A percentile compares a stretch with the other conserved stretches of the same genome.
phyloP scores from a whole-genome alignment of 2,113 vertebrate genomes.

The Aleadryas rufinucha region DNA sequence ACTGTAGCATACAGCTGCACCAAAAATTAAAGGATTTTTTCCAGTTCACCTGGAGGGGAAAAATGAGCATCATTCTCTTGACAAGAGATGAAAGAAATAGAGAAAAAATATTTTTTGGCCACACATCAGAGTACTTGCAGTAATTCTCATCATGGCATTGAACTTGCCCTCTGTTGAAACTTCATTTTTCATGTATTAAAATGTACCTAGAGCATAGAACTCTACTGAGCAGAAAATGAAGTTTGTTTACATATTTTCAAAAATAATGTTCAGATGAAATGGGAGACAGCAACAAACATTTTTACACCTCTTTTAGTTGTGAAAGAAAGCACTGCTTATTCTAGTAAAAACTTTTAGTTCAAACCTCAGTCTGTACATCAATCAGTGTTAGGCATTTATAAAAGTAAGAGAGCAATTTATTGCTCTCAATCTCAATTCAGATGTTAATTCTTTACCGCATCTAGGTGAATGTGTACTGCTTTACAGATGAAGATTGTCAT shows the following conservation, averaged over 20 bases:
- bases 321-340: background rate
- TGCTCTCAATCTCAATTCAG: too few relatives aligned
- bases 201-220: background rate
- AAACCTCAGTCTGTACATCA: background rate
- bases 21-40: background rate
- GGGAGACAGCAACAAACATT: background rate
- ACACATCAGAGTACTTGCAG: background rate
- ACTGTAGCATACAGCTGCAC: background rate
- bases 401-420: background rate
- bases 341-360: background rate
- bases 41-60: background rate
- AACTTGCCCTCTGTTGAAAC: background rate
- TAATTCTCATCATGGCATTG: background rate
- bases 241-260: background rate
- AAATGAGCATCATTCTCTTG: background rate
- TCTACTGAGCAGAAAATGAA: background rate
- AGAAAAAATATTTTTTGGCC: background rate
- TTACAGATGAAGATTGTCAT: background rate
- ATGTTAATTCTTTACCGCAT: background rate
- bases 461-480: background rate
- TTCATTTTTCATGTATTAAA: background rate
- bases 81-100: constrained; percentile 20
- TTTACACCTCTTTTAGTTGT: background rate
- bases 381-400: background rate
- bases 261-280: background rate